These are phyloP conservation scores for Fragum fragum DNA, from an alignment of 2,888 invertebrate genomes.

Conservation along the genomic window DNA sequence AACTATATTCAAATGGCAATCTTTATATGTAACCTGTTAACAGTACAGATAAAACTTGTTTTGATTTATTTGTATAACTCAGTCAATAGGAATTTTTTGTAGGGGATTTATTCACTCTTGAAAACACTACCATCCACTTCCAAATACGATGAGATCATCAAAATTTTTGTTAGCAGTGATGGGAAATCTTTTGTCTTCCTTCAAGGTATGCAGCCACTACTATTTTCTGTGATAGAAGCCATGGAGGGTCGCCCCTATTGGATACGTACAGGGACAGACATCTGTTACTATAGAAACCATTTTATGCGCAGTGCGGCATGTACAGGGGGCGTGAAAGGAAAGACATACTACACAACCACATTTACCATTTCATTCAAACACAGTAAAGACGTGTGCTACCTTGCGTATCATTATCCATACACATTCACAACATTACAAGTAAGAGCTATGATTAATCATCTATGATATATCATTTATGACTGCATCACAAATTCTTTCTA, in stretches of 20 bases:
- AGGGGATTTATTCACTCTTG: too few species aligned
- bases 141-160: too few species aligned
- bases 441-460: conserved; percentile 54
- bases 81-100: too few species aligned
- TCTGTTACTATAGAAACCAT: conserved; percentile 94
- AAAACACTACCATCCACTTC: too few species aligned
- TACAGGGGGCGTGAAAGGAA: conserved; percentile 87
- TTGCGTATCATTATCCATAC: conserved; percentile 96
- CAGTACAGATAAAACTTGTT: too few species aligned
- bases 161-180: too few species aligned
- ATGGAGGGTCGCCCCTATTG: conserved; percentile 89
- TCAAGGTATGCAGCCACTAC: conserved; percentile 94
- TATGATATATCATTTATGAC: too few species aligned
- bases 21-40: too few species aligned
- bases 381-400: conserved; percentile 92
- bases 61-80: too few species aligned
- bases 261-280: conserved; percentile 92
- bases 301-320: conserved; percentile 83
- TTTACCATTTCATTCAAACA: conserved; percentile 93
- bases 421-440: conserved; percentile 93
- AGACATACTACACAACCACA: conserved; percentile 91
- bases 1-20: too few species aligned
- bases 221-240: conserved; percentile 94
- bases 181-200: background rate
- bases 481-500: too few species aligned